Conservation (phyloP, 2,113 vertebrate species). For the Gymnocephalus cernua region DNA sequence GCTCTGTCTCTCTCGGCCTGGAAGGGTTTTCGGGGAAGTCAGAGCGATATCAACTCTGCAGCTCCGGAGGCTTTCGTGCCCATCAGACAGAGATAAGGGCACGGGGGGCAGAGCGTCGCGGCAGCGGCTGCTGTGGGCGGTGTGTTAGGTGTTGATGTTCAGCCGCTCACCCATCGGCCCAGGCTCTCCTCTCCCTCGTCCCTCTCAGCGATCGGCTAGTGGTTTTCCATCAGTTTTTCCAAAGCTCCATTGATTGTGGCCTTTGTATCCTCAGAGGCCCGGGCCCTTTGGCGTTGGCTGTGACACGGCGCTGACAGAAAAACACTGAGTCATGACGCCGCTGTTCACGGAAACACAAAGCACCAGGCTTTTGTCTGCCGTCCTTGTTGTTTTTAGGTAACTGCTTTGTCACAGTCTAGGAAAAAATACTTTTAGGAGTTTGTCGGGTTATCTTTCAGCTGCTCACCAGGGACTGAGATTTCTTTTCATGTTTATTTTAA, state of each 20-base stretch:
- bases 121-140: background rate
- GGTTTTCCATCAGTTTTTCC: conserved; percentile 84
- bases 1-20: conserved; percentile 28
- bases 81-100: conserved; percentile 21
- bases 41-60: conserved; percentile 39
- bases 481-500: conserved; percentile 70
- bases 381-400: conserved; percentile 60
- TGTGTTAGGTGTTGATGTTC: conserved; percentile 32
- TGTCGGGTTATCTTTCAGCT: conserved; percentile 45
- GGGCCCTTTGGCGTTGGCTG: conserved; percentile 59
- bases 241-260: conserved; percentile 78
- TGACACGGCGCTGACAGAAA: conserved; percentile 69
- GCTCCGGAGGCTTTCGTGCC: conserved; percentile 36
- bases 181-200: conserved; percentile 40
- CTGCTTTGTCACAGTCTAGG: conserved; percentile 54
- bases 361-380: conserved; percentile 49
- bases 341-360: conserved; percentile 55
- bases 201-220: conserved; percentile 60
- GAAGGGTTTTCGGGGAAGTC: conserved; percentile 48
- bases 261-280: conserved; percentile 62
- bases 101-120: background rate
- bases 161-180: conserved; percentile 8
- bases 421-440: conserved; percentile 18
- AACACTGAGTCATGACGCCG: conserved; percentile 69
- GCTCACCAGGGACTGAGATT: conserved; percentile 1